Evolutionary conservation across 2,888 invertebrate species (phyloP).

Genomic region (Taphrorychus bicolor): DNA sequence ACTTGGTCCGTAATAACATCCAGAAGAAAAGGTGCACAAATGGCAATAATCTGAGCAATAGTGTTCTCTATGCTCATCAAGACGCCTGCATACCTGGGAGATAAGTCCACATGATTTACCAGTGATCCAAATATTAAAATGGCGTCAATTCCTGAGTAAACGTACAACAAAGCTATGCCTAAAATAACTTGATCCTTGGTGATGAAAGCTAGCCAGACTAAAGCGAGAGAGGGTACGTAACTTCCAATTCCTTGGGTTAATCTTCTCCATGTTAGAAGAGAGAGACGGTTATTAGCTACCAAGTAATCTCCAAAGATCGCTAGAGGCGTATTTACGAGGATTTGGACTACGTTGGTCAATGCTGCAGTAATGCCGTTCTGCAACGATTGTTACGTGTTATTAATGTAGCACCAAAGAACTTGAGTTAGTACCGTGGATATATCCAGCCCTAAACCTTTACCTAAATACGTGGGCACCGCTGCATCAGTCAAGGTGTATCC

Average conservation of each 20-base stretch:
- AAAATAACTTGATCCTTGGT: not conserved
- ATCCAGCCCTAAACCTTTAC: constrained; percentile 54
- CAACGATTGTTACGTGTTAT: not conserved
- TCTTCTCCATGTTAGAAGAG: constrained; percentile 17
- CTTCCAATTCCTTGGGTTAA: constrained; percentile 10
- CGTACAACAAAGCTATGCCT: constrained; percentile 6
- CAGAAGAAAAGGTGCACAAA: constrained; percentile 12
- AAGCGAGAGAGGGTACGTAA: constrained; percentile 7
- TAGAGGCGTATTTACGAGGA: constrained; percentile 5
- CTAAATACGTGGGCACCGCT: constrained; percentile 43
- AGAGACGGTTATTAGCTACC: constrained; percentile 4
- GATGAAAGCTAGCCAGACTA: constrained; percentile 17
- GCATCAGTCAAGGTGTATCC: constrained; percentile 40
- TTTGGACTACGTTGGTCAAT: constrained; percentile 1
- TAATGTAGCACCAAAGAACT: no score
- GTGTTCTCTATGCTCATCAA: constrained; percentile 20
- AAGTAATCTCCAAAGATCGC: constrained; percentile 17
- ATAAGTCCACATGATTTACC: constrained; percentile 21
- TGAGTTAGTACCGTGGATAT: constrained; percentile 1
- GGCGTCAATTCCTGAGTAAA: constrained; percentile 8
- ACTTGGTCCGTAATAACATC: constrained; percentile 17
- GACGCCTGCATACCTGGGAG: constrained; percentile 21
- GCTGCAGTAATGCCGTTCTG: constrained; percentile 21
- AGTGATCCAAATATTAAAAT: constrained; percentile 3
- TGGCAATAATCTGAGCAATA: constrained; percentile 1